A percentile compares a stretch with the other conserved stretches of the same genome.
These are phyloP conservation scores for Tetraodon nigroviridis DNA, from an alignment of 2,113 vertebrate genomes.

Conservation along the genomic window DNA sequence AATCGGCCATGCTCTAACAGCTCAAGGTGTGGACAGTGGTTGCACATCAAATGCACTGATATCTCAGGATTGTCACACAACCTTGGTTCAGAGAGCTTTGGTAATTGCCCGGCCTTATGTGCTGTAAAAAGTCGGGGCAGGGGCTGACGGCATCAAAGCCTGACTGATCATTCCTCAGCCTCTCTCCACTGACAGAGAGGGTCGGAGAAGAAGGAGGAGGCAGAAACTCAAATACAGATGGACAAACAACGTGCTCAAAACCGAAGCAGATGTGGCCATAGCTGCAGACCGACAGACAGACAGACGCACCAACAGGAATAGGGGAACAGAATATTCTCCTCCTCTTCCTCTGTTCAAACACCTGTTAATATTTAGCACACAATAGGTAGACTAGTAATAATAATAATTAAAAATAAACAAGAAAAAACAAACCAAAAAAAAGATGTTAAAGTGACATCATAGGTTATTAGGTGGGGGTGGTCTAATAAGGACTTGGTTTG, in stretches of 20 bases:
- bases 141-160: slow-evolving; percentile 71
- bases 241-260: slow-evolving; percentile 71
- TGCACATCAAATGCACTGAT: too few species aligned
- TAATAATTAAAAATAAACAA: slow-evolving; percentile 32
- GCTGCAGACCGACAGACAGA: slow-evolving; percentile 46
- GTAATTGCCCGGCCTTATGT: slow-evolving; percentile 67
- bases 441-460: slow-evolving; percentile 71
- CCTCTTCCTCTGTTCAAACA: slow-evolving; percentile 32
- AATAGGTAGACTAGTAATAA: slow-evolving; percentile 36
- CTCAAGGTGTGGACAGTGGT: too few species aligned
- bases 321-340: slow-evolving; percentile 17
- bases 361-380: slow-evolving; percentile 69
- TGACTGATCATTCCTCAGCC: slow-evolving; percentile 66
- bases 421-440: slow-evolving; percentile 48
- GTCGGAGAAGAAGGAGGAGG: slow-evolving; percentile 28
- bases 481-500: slow-evolving; percentile 61
- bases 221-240: slow-evolving; percentile 66
- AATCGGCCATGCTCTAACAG: too few species aligned
- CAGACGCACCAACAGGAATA: slow-evolving; percentile 20
- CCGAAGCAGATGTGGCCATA: slow-evolving; percentile 72
- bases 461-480: slow-evolving; percentile 63
- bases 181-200: slow-evolving; percentile 40
- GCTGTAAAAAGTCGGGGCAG: slow-evolving; percentile 65
- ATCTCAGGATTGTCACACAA: slow-evolving; percentile 39
- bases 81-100: slow-evolving; percentile 55